phyloP scores from a whole-genome alignment of 1,140 invertebrate genomes.

The Glossosoma conforme region DNA sequence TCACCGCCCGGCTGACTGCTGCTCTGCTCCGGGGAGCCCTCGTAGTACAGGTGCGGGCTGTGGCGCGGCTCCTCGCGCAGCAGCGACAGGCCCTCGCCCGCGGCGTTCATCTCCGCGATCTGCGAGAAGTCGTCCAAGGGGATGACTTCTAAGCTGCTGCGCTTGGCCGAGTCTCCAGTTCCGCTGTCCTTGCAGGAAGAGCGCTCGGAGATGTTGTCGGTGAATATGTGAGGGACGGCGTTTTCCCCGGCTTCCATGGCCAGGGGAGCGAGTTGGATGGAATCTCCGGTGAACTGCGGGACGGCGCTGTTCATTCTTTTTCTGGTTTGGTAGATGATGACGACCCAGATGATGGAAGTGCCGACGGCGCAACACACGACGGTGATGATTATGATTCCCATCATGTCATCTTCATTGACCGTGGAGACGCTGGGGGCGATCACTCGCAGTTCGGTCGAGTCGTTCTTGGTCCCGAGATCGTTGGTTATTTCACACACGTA shows the following conservation, averaged over 20 bases:
- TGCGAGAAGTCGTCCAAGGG: conserved; percentile 32
- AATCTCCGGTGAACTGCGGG: conserved; percentile 42
- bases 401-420: conserved; percentile 63
- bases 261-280: conserved; percentile 45
- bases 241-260: conserved; percentile 26
- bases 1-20: not conserved
- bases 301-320: conserved; percentile 52
- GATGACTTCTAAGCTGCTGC: conserved; percentile 52
- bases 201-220: conserved; percentile 50
- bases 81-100: conserved; percentile 14
- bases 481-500: conserved; percentile 90
- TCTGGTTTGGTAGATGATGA: conserved; percentile 84
- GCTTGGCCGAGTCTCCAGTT: conserved; percentile 61
- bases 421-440: conserved; percentile 52
- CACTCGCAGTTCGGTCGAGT: conserved; percentile 50
- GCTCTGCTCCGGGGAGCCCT: not conserved
- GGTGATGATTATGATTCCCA: conserved; percentile 82
- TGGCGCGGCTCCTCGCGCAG: conserved; percentile 7
- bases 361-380: conserved; percentile 85
- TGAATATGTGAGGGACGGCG: conserved; percentile 41
- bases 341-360: conserved; percentile 87
- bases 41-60: not conserved
- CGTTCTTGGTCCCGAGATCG: conserved; percentile 64
- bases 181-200: conserved; percentile 63
- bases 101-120: not conserved